Evolutionary conservation across 2,113 vertebrate genomes (phyloP).

Genomic region (Ceyx melanurus): DNA sequence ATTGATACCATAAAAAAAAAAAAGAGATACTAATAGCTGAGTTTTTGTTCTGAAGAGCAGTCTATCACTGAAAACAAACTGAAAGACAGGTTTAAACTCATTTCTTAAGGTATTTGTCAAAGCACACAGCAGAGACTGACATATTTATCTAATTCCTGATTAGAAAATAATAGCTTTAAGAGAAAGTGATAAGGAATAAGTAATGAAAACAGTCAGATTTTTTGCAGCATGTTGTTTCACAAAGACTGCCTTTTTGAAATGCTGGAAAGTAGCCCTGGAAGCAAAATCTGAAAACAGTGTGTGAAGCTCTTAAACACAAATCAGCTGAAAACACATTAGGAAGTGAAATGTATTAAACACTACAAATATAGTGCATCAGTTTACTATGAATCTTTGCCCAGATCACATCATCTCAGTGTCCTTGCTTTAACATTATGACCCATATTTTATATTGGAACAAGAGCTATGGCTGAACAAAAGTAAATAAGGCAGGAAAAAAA

Average conservation of each 20-base stretch:
- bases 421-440: not conserved
- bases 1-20: not conserved
- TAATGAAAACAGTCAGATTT: not conserved
- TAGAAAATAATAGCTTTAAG: not conserved
- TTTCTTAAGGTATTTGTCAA: not conserved
- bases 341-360: not conserved
- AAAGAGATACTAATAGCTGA: not conserved
- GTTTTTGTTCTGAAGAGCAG: not conserved
- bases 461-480: not conserved
- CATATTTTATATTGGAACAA: not conserved
- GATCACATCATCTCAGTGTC: not conserved
- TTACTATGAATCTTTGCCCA: not conserved
- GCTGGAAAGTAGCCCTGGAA: not conserved
- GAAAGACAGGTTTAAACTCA: not conserved
- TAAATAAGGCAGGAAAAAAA: not conserved
- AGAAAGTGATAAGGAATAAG: not conserved
- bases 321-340: not conserved
- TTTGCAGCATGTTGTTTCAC: not conserved
- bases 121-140: not conserved
- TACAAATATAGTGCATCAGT: not conserved
- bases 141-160: not conserved
- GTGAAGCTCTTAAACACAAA: not conserved
- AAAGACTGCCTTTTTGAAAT: not conserved
- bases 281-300: not conserved
- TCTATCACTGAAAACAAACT: not conserved